Conservation (phyloP, 1,140 invertebrate genomes). For the Drosophila quadrilineata region DNA sequence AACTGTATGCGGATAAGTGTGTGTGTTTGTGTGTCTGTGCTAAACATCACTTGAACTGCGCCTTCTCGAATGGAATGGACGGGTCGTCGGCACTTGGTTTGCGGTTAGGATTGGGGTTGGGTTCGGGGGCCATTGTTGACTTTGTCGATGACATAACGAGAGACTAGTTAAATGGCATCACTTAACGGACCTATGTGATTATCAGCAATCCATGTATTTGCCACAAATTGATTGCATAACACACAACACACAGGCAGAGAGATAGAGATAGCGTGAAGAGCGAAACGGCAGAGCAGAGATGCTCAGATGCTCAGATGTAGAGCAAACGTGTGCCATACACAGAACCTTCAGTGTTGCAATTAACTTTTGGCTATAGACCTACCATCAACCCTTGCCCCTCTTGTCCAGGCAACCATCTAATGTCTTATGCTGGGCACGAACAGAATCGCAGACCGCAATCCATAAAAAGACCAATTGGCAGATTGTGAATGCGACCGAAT, state of each 20-base stretch:
- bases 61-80: conserved; percentile 9
- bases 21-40: conserved; percentile 6
- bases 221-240: conserved; percentile 4
- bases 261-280: not conserved
- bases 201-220: conserved; percentile 18
- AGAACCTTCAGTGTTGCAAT: conserved; percentile 17
- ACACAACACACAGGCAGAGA: not conserved
- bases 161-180: conserved; percentile 17
- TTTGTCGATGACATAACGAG: conserved; percentile 23
- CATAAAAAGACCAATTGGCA: conserved; percentile 13
- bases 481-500: not conserved
- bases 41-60: conserved; percentile 40
- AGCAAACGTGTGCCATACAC: too few species aligned
- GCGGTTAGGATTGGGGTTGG: too few species aligned
- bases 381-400: too few species aligned
- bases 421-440: conserved; percentile 35
- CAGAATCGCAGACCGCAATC: conserved; percentile 11
- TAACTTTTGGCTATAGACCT: not conserved
- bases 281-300: not conserved
- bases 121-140: conserved; percentile 22
- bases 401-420: not conserved
- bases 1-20: conserved; percentile 11
- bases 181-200: conserved; percentile 16
- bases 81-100: not conserved
- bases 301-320: too few species aligned